A percentile compares a stretch with the other conserved stretches of the same genome.
These are phyloP conservation scores for Trissolcus brochymenae DNA, from an alignment of 2,888 invertebrate species.

Conservation along the genomic window DNA sequence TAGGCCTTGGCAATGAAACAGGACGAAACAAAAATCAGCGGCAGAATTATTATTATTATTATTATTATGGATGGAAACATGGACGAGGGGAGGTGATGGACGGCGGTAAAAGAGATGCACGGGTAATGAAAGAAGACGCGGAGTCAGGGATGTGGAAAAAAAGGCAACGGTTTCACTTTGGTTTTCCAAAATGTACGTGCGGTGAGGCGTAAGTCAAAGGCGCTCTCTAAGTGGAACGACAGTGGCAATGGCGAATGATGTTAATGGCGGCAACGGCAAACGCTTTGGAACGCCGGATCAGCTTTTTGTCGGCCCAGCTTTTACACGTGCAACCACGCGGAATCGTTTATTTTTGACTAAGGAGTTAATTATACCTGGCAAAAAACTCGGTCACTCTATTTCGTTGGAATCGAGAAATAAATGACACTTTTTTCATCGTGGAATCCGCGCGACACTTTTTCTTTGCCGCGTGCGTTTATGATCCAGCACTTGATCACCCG, in stretches of 20 bases:
- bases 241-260: conserved; percentile 56
- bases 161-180: conserved; percentile 8
- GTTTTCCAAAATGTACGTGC: conserved; percentile 52
- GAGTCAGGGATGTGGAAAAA: conserved; percentile 44
- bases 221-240: conserved; percentile 54
- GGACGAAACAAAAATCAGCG: conserved; percentile 74
- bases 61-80: conserved; percentile 66
- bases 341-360: conserved; percentile 54
- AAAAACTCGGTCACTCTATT: conserved; percentile 42
- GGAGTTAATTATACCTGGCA: conserved; percentile 48
- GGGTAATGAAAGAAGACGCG: conserved; percentile 56
- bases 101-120: conserved; percentile 56
- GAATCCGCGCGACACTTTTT: conserved; percentile 18
- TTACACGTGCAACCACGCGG: conserved; percentile 47
- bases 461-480: conserved; percentile 8
- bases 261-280: conserved; percentile 60
- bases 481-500: conserved; percentile 10
- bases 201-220: conserved; percentile 56
- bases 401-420: conserved; percentile 37
- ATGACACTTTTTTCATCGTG: conserved; percentile 43
- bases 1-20: conserved; percentile 75
- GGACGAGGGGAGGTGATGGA: conserved; percentile 51
- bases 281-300: conserved; percentile 58
- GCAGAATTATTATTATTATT: conserved; percentile 74
- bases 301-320: conserved; percentile 55